Base-by-base conservation (phyloP, 2,113 vertebrate genomes). In the Monopterus albus region DNA sequence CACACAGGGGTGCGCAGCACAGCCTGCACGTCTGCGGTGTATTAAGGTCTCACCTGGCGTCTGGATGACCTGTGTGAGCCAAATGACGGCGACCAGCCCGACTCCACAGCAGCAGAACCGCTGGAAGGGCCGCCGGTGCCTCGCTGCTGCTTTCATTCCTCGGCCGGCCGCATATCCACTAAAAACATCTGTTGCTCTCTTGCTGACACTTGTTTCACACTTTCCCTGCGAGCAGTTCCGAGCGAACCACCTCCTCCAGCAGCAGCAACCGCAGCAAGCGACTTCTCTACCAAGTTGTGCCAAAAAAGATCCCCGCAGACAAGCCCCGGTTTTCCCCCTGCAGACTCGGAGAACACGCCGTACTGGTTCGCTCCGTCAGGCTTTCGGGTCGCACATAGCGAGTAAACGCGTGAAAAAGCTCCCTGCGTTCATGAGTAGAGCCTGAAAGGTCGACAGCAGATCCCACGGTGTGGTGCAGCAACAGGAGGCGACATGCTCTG, bases 91-190 rank as follows among this genome's bases (percentile, higher is more conserved):
- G 61, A 93, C 33, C 73, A 93, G 86, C 62, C 85, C 92, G 80
- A 91, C 60, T 75, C 87, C 93, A 31, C 91, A 84, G 91, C 91
- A 93, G 93, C 92, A 94, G 79, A 93, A 80, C 85, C 92, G 92
- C 89, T 82, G 88, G 82, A 93, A 85, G 83, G 85, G 86, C 81
- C 91, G 88, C 89, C 91, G 86, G 86, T 84, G 88, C 82, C 88
- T 86, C 86, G 85, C 81, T 47, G 89, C 84, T 29, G 88, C 75
- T 83, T 82, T 93, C 93, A 94, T 94, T 88, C 89, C 86, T 82
- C 78, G 62, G 82, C 63, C 79, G 82, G 72, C 74, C 65, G 58
- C 79, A 78, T 82, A 36, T 68, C 86, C 75, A 50, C 85, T 61
- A 75, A 51, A 83, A 88, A 91, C 92, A 83, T 83, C 82, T 88